These are phyloP conservation scores for Rhea pennata DNA, from an alignment of 2,113 vertebrate species.

Conservation along the genomic window DNA sequence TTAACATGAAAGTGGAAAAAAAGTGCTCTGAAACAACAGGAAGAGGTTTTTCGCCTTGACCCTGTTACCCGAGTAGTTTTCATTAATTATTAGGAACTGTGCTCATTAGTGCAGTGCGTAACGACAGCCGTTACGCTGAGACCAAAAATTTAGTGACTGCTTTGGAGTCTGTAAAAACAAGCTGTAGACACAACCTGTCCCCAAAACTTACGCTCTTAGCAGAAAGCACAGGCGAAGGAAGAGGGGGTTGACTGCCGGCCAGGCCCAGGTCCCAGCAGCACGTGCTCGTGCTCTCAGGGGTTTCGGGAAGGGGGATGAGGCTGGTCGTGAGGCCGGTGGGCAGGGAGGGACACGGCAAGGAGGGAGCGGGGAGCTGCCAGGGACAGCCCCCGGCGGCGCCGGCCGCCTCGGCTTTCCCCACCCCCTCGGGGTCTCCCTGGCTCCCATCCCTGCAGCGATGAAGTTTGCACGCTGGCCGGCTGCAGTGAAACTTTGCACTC, in stretches of 20 bases:
- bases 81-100: conserved; percentile 31
- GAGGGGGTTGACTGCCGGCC: background rate
- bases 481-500: conserved; percentile 2
- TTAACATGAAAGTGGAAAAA: conserved; percentile 21
- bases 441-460: background rate
- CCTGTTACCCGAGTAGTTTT: conserved; percentile 28
- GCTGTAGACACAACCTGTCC: background rate
- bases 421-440: background rate
- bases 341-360: rapidly evolving
- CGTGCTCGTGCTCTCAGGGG: background rate
- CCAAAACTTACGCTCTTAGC: background rate
- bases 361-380: background rate
- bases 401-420: background rate
- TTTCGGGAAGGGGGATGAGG: background rate
- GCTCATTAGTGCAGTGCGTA: background rate
- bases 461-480: background rate
- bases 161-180: conserved; percentile 16
- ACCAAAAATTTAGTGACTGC: conserved; percentile 8
- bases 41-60: conserved; percentile 27
- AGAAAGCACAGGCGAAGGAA: background rate
- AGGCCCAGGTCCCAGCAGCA: background rate
- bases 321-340: background rate
- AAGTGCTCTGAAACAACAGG: conserved; percentile 3
- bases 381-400: background rate
- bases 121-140: background rate